Percentiles rank a stretch among this genome's conserved stretches.
These are phyloP conservation scores for Epinephelus coioides DNA, from an alignment of 2,797 vertebrate species.

Conservation along the genomic window DNA sequence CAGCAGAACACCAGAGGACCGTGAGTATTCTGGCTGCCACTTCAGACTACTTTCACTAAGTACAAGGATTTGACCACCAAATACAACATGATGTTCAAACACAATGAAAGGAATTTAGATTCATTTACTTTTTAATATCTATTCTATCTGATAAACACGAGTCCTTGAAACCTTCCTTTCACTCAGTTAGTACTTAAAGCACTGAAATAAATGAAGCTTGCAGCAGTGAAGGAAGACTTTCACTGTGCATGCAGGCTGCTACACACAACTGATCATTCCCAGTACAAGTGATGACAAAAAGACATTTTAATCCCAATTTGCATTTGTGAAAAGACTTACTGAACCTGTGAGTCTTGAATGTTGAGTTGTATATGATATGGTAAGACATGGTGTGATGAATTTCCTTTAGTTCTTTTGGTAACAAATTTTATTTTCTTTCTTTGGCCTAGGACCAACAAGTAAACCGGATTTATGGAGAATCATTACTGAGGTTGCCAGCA, in stretches of 20 bases:
- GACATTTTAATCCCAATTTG: not conserved
- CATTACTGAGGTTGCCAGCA: constrained; percentile 47
- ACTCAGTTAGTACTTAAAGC: not conserved
- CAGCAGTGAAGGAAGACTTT: not conserved
- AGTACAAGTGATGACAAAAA: not conserved
- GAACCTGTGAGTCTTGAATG: not conserved
- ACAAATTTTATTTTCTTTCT: not conserved
- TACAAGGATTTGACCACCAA: not conserved
- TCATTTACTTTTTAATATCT: not conserved
- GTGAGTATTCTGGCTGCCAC: constrained; percentile 82
- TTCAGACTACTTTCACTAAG: not conserved
- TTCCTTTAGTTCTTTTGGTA: not conserved
- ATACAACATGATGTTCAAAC: not conserved
- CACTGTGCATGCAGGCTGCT: not conserved
- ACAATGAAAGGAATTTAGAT: not conserved
- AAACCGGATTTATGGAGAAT: constrained; percentile 90
- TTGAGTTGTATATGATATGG: not conserved
- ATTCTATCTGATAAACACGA: not conserved
- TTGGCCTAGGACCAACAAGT: constrained; percentile 85
- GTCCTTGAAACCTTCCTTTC: not conserved
- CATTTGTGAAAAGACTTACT: not conserved
- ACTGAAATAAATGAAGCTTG: not conserved
- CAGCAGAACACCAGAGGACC: constrained; percentile 84
- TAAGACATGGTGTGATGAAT: not conserved
- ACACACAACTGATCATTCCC: not conserved